These are phyloP conservation scores for Sipha flava DNA, from an alignment of 1,140 invertebrate genomes.

Conservation along the genomic window DNA sequence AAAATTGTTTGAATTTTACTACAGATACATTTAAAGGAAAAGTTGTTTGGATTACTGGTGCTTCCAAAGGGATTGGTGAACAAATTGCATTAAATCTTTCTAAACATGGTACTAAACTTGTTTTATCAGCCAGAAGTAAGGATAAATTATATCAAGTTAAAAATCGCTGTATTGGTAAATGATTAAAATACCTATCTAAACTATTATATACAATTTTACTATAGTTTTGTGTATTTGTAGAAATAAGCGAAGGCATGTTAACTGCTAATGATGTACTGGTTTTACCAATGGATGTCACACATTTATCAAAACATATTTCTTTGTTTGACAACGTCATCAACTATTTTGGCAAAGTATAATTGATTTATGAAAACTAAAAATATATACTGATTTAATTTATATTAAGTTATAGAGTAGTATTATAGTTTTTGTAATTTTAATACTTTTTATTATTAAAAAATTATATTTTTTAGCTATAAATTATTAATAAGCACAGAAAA, in stretches of 20 bases:
- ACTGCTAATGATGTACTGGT: conserved; percentile 57
- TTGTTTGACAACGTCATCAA: conserved; percentile 56
- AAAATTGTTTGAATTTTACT: no score
- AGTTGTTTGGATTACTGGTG: conserved; percentile 79
- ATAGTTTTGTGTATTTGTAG: neutral
- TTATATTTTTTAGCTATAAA: no score
- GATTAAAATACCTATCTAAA: conserved; percentile 3
- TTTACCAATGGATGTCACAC: conserved; percentile 60
- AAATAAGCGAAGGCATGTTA: conserved; percentile 5
- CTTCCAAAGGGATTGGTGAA: conserved; percentile 83
- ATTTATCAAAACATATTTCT: conserved; percentile 54
- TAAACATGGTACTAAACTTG: conserved; percentile 58
- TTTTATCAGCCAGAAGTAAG: conserved; percentile 65
- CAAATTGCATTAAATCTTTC: conserved; percentile 63
- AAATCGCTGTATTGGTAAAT: conserved; percentile 54
- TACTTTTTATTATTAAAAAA: no score
- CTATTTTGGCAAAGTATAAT: conserved; percentile 60
- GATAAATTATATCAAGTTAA: conserved; percentile 68
- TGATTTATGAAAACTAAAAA: no score
- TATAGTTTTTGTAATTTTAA: no score
- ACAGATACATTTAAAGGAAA: conserved; percentile 56
- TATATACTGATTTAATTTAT: no score
- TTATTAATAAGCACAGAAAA: no score
- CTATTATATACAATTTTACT: neutral
- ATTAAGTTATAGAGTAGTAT: no score